Evolutionary conservation across 2,113 vertebrate genomes (phyloP).

Genomic region (Rhagologus leucostigma): DNA sequence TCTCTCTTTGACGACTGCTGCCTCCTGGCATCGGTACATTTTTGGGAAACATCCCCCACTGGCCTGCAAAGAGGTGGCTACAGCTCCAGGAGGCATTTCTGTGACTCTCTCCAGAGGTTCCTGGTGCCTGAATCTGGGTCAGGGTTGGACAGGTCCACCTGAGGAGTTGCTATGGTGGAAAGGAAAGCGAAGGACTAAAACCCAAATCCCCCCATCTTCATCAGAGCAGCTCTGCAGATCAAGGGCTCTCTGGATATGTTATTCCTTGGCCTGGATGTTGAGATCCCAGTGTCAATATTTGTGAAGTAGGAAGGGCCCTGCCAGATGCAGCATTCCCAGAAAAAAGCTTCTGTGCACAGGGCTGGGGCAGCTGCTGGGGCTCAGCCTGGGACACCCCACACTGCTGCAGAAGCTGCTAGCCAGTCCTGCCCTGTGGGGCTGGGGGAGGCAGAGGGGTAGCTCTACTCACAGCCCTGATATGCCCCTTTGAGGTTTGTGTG

Average conservation of each 20-base stretch:
- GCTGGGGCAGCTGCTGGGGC: neutral
- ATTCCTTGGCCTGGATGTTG: neutral
- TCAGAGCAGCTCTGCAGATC: neutral
- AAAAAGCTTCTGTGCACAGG: neutral
- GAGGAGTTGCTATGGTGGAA: neutral
- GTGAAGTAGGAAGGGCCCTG: constrained; percentile 46
- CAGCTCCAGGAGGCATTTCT: neutral
- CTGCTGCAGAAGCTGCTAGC: neutral
- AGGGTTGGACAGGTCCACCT: neutral
- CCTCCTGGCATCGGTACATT: neutral
- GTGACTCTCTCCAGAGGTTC: neutral
- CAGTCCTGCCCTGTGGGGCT: neutral
- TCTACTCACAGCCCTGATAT: neutral
- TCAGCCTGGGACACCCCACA: neutral
- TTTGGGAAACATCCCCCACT: neutral
- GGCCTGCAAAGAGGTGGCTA: neutral
- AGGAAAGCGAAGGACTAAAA: neutral
- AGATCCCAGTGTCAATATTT: constrained; percentile 68
- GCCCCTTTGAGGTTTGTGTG: neutral
- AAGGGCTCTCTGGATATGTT: neutral
- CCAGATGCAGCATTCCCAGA: constrained; percentile 22
- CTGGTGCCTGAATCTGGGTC: neutral
- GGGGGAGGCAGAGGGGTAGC: neutral
- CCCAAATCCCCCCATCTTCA: neutral
- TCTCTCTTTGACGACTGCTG: constrained; percentile 1